Conservation (phyloP, 2,797 vertebrate genomes). For the Ibycter americanus region DNA sequence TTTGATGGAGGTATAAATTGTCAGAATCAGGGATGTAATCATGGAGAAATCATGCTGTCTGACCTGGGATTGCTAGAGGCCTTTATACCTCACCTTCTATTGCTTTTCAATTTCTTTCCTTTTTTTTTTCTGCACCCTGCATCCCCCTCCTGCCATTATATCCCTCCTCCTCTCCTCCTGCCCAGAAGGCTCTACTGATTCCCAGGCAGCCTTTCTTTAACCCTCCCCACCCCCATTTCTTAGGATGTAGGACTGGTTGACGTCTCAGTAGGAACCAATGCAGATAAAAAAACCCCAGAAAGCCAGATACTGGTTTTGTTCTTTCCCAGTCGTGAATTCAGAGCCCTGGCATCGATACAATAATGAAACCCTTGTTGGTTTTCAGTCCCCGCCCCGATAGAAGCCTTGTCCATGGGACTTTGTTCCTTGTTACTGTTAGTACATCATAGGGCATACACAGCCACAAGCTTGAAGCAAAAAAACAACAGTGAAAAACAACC, state of each 20-base stretch:
- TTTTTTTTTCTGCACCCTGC: neutral
- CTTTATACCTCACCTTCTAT: neutral
- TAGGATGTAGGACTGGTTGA: neutral
- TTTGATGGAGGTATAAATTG: conserved; percentile 3
- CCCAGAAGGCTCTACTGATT: neutral
- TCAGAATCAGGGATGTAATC: conserved; percentile 27
- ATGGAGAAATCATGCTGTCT: conserved; percentile 8
- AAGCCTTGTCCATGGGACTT: conserved; percentile 34
- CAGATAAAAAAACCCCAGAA: neutral
- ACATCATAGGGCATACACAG: neutral
- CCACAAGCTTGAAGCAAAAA: conserved; percentile 52
- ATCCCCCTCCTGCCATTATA: neutral
- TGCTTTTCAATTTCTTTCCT: neutral
- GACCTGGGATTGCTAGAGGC: neutral
- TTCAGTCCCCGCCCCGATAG: neutral
- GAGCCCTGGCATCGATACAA: neutral
- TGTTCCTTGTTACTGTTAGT: conserved; percentile 43
- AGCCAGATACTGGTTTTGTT: neutral
- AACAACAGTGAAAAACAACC: conserved; percentile 13
- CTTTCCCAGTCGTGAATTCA: neutral
- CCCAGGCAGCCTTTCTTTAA: neutral
- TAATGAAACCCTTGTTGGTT: conserved; percentile 50
- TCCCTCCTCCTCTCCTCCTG: neutral
- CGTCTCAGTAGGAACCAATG: neutral
- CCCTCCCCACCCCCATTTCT: neutral